Evolutionary conservation across 2,888 invertebrate genomes (phyloP).

Genomic region (Ormyrus pomaceus): DNA sequence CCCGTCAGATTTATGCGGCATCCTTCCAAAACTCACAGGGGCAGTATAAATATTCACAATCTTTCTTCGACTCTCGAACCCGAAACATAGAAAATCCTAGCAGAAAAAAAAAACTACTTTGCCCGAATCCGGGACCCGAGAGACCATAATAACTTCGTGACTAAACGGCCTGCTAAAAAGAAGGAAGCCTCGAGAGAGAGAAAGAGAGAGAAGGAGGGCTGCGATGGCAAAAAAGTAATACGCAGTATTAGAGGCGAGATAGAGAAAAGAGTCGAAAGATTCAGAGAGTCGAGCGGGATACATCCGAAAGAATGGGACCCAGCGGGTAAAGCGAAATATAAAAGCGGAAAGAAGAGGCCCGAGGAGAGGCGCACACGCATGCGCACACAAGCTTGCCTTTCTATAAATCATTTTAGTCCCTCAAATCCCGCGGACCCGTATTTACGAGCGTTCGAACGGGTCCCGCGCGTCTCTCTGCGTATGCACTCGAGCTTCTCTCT

Average conservation of each 20-base stretch:
- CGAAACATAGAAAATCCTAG: slow-evolving; percentile 42
- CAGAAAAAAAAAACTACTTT: slow-evolving; percentile 30
- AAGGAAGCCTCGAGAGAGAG: slow-evolving; percentile 16
- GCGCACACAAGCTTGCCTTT: slow-evolving; percentile 67
- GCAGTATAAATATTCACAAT: slow-evolving; percentile 54
- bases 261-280: slow-evolving; percentile 44
- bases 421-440: slow-evolving; percentile 70
- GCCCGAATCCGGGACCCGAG: slow-evolving; percentile 14
- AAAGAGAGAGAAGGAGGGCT: no score
- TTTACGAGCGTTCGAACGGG: slow-evolving; percentile 69
- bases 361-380: slow-evolving; percentile 55
- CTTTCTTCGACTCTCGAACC: slow-evolving; percentile 35
- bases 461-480: slow-evolving; percentile 51
- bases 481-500: slow-evolving; percentile 27
- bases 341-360: slow-evolving; percentile 57
- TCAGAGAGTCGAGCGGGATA: slow-evolving; percentile 27
- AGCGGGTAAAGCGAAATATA: slow-evolving; percentile 38
- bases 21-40: slow-evolving; percentile 30
- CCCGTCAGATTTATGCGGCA: slow-evolving; percentile 49
- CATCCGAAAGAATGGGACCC: slow-evolving; percentile 37
- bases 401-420: slow-evolving; percentile 74
- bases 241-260: slow-evolving; percentile 50
- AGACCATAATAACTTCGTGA: slow-evolving; percentile 47
- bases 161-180: slow-evolving; percentile 34
- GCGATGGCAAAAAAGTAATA: slow-evolving; percentile 45